Conservation (phyloP, 2,797 vertebrate species). For the Anniella stebbinsi region DNA sequence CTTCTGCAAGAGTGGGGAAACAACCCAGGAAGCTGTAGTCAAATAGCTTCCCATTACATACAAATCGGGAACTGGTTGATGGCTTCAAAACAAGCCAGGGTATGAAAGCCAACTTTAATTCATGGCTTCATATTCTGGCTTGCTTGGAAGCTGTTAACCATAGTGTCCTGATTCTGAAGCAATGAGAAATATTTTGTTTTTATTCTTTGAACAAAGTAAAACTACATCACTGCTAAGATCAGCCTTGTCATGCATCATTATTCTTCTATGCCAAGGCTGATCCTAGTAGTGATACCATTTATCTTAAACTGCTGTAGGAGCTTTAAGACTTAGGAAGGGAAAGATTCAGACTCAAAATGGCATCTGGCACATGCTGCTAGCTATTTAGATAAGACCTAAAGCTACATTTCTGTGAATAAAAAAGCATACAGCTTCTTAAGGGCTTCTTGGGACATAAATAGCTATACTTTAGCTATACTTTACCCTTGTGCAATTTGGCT, state of each 20-base stretch:
- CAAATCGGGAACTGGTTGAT: too few species aligned
- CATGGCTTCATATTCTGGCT: too few species aligned
- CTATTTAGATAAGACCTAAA: not conserved
- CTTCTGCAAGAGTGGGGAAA: not conserved
- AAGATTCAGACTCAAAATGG: not conserved
- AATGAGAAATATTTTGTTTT: too few species aligned
- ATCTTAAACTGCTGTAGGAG: not conserved
- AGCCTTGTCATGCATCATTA: not conserved
- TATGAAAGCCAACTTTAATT: too few species aligned
- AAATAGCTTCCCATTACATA: too few species aligned
- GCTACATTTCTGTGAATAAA: not conserved
- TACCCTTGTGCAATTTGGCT: not conserved
- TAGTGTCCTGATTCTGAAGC: too few species aligned
- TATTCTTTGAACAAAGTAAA: too few species aligned
- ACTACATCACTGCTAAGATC: not conserved
- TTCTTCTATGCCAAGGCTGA: not conserved
- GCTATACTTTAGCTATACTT: not conserved
- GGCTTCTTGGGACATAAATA: not conserved
- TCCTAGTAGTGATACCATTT: not conserved
- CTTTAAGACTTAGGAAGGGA: not conserved
- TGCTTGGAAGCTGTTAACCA: too few species aligned
- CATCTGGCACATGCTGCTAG: not conserved
- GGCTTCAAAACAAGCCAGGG: too few species aligned
- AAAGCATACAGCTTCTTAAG: not conserved
- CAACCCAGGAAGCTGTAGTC: too few species aligned